These are phyloP conservation scores for Tinamus major DNA, from an alignment of 2,797 vertebrate genomes.

Conservation along the genomic window DNA sequence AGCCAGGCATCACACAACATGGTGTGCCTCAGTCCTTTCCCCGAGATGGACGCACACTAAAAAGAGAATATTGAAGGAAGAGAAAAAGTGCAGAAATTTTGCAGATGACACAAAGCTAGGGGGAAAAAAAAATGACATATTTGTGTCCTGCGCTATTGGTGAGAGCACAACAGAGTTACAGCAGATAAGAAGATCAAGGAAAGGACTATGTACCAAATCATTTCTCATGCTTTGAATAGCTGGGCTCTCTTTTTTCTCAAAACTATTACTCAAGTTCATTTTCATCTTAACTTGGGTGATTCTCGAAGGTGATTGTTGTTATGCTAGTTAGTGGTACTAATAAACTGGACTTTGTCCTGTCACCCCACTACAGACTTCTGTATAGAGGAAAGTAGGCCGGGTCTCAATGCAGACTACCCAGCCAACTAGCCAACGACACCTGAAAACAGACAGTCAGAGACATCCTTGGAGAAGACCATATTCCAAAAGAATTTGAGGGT, in stretches of 20 bases:
- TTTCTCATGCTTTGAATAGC: background rate
- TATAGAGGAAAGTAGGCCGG: background rate
- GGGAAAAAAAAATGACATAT: background rate
- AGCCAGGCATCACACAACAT: rapidly evolving
- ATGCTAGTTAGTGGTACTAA: background rate
- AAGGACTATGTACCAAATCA: background rate
- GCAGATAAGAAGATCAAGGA: background rate
- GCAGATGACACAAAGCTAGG: background rate
- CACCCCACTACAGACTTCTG: background rate
- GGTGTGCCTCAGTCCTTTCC: background rate
- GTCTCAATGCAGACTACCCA: background rate
- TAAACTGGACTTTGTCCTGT: background rate
- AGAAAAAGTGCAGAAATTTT: background rate
- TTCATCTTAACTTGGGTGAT: background rate
- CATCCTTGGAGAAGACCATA: background rate
- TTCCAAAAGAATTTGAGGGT: background rate
- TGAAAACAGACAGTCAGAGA: background rate
- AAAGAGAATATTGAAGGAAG: background rate
- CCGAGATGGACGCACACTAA: background rate
- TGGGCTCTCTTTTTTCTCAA: background rate
- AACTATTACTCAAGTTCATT: background rate
- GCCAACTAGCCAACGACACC: background rate
- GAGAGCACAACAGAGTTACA: background rate
- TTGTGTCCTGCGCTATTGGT: background rate
- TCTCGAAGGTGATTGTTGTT: background rate